These are phyloP conservation scores for Anas platyrhynchos DNA, from an alignment of 2,113 vertebrate species.

Conservation along the genomic window DNA sequence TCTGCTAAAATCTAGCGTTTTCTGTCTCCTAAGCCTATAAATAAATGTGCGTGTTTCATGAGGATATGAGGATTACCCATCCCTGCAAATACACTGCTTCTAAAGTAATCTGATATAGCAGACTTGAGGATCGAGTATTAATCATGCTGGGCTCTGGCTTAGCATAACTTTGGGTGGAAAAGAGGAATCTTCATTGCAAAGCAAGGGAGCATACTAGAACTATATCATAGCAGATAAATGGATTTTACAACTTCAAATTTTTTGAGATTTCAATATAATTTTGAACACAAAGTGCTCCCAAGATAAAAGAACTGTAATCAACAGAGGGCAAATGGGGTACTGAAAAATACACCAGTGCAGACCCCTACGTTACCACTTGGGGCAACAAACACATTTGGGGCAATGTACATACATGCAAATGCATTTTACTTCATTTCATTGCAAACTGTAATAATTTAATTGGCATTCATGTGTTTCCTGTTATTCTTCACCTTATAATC, in stretches of 20 bases:
- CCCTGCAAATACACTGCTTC: slow-evolving; percentile 9
- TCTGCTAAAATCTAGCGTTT: neutral
- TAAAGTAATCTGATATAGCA: slow-evolving; percentile 3
- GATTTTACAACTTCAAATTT: neutral
- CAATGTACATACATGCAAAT: neutral
- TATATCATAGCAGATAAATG: neutral
- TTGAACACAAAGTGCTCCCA: neutral
- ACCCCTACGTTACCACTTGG: neutral
- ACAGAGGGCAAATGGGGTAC: neutral
- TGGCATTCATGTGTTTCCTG: neutral
- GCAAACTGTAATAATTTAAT: neutral
- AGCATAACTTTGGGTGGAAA: slow-evolving; percentile 5
- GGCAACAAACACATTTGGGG: neutral
- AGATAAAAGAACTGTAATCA: neutral
- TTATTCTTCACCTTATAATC: neutral
- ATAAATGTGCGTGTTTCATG: neutral
- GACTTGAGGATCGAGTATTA: neutral
- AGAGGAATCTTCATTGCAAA: neutral
- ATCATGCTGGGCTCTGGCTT: neutral
- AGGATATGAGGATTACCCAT: slow-evolving; percentile 53
- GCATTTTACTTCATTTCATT: neutral
- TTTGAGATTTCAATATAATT: neutral
- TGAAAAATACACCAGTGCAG: neutral
- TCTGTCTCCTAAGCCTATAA: slow-evolving; percentile 16
- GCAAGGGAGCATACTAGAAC: neutral